Conservation (phyloP, 2,888 invertebrate genomes). For the Rutpela maculata region DNA sequence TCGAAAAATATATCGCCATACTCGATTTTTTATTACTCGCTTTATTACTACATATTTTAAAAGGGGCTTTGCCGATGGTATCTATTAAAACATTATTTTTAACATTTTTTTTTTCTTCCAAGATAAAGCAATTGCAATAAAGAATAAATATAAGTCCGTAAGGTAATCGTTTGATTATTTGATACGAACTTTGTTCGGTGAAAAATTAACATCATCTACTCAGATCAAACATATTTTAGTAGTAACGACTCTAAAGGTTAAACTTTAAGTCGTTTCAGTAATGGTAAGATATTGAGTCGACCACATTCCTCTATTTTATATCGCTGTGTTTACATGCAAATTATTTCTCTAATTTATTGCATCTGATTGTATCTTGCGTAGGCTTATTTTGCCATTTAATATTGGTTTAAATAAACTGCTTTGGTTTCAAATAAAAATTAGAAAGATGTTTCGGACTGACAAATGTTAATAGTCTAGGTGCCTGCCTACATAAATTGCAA, state of each 20-base stretch:
- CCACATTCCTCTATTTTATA: constrained; percentile 25
- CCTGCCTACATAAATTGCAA: no score
- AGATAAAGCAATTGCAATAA: background rate
- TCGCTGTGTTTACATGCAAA: constrained; percentile 22
- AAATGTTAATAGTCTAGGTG: no score
- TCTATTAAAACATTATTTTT: constrained; percentile 27
- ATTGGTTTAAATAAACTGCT: background rate
- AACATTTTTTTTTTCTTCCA: background rate
- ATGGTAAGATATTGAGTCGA: constrained; percentile 19
- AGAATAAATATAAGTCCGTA: constrained; percentile 9
- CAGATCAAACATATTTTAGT: constrained; percentile 17
- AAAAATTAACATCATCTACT: background rate
- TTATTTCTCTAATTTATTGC: constrained; percentile 31
- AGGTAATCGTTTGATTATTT: constrained; percentile 2
- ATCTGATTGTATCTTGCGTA: constrained; percentile 11
- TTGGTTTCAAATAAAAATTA: background rate
- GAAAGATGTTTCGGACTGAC: background rate
- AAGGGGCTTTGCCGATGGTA: constrained; percentile 8
- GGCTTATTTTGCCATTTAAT: constrained; percentile 15
- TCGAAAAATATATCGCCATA: constrained; percentile 44
- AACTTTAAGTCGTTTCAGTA: constrained; percentile 7
- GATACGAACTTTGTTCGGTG: background rate
- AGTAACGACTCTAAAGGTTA: constrained; percentile 9
- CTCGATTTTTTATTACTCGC: constrained; percentile 35
- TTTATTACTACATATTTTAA: constrained; percentile 34